Percentiles rank a stretch among this genome's conserved stretches.
phyloP scores from a whole-genome alignment of 1,140 invertebrate genomes.

The Aporrectodea caliginosa region DNA sequence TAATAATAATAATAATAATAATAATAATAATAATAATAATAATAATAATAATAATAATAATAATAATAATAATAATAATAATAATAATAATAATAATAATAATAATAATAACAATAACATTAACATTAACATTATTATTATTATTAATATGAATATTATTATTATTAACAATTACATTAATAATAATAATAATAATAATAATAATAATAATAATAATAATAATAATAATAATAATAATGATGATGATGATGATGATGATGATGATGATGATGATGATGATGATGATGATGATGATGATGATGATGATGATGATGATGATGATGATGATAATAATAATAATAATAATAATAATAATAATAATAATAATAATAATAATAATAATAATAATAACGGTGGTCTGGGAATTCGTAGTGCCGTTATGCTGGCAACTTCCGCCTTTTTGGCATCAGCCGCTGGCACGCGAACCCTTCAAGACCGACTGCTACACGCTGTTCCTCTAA shows the following conservation, averaged over 20 bases:
- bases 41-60: constrained; percentile 1
- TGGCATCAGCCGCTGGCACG: no score
- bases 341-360: constrained; percentile 4
- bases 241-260: constrained; percentile 2
- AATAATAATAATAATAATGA: constrained; percentile 4
- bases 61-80: neutral
- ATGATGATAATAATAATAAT: neutral
- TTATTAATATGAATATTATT: neutral
- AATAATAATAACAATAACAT: neutral
- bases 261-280: constrained; percentile 3
- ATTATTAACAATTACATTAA: neutral
- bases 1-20: no score
- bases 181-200: neutral
- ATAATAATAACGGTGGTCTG: no score
- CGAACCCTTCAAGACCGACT: no score
- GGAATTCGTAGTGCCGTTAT: no score
- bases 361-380: neutral
- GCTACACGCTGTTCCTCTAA: no score
- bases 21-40: constrained; percentile 4
- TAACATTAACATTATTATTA: neutral
- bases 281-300: neutral
- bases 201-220: constrained; percentile 4
- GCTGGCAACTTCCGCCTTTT: no score
- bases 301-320: neutral
- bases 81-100: constrained; percentile 1